Percentiles rank a stretch among this genome's conserved stretches.
Evolutionary conservation across 1,140 invertebrate species (phyloP).

Genomic region (Zeugodacus cucurbitae): DNA sequence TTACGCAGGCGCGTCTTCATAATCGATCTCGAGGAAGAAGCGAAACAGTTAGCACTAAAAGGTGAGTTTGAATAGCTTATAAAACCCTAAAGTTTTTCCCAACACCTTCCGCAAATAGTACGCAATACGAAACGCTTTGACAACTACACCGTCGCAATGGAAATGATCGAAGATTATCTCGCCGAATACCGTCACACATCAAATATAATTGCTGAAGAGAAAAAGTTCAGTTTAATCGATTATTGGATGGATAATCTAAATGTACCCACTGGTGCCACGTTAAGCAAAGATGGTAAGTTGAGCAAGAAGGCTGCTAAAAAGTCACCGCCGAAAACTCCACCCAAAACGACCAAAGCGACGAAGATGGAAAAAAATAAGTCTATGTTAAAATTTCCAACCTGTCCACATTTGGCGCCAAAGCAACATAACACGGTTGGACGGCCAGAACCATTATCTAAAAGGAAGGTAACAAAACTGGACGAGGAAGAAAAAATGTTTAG

Average conservation of each 20-base stretch:
- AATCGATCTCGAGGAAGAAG: constrained; percentile 23
- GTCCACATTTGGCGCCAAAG: neutral
- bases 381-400: neutral
- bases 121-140: constrained; percentile 9
- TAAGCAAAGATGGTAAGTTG: neutral
- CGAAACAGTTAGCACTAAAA: neutral
- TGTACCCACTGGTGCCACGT: neutral
- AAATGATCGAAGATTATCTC: neutral
- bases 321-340: neutral
- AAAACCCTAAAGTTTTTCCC: neutral
- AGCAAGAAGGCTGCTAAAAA: neutral
- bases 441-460: neutral
- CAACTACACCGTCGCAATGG: neutral
- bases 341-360: neutral
- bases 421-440: constrained; percentile 8
- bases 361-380: neutral
- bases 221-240: constrained; percentile 30
- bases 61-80: neutral
- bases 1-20: neutral
- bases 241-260: constrained; percentile 35
- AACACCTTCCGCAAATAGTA: neutral
- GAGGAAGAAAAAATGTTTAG: neutral
- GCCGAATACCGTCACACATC: neutral
- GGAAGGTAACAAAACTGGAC: neutral
- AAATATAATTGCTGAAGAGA: constrained; percentile 24